phyloP scores from a whole-genome alignment of 1,140 invertebrate genomes.

The Leguminivora glycinivorella region DNA sequence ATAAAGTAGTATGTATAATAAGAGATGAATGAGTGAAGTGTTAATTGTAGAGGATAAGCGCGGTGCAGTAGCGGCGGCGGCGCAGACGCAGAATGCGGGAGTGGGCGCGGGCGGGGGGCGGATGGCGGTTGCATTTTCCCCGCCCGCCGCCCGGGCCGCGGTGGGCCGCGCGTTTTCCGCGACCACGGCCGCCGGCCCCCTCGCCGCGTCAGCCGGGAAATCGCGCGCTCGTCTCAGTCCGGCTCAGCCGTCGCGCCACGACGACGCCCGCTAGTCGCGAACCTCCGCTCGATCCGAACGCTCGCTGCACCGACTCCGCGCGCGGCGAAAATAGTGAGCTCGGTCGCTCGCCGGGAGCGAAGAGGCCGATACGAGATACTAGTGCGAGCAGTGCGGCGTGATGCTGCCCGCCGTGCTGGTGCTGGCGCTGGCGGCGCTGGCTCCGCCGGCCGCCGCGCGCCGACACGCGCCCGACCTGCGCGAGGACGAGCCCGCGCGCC shows the following conservation, averaged over 20 bases:
- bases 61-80: slow-evolving; percentile 49
- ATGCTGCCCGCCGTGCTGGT: slow-evolving; percentile 63
- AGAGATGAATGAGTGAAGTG: slow-evolving; percentile 2
- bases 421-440: slow-evolving; percentile 58
- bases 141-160: slow-evolving; percentile 56
- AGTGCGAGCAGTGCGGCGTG: slow-evolving; percentile 52
- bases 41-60: slow-evolving; percentile 13
- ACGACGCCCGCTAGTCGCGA: slow-evolving; percentile 62
- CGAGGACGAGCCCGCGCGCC: slow-evolving; percentile 71
- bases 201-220: slow-evolving; percentile 65
- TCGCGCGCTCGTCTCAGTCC: slow-evolving; percentile 69
- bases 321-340: slow-evolving; percentile 68
- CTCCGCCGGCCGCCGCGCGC: slow-evolving; percentile 53
- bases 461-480: slow-evolving; percentile 67
- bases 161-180: slow-evolving; percentile 63
- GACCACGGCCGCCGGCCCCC: slow-evolving; percentile 62
- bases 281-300: slow-evolving; percentile 45
- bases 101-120: slow-evolving; percentile 15
- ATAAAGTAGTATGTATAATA: not conserved
- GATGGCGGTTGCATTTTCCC: slow-evolving; percentile 61
- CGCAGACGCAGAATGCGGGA: slow-evolving; percentile 38
- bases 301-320: slow-evolving; percentile 47
- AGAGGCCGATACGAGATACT: slow-evolving; percentile 44
- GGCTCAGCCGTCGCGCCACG: slow-evolving; percentile 61
- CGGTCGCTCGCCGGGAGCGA: slow-evolving; percentile 57